Percentiles rank a stretch among this genome's conserved stretches.
phyloP scores from a whole-genome alignment of 2,113 vertebrate genomes.

The Hemichromis elongatus region DNA sequence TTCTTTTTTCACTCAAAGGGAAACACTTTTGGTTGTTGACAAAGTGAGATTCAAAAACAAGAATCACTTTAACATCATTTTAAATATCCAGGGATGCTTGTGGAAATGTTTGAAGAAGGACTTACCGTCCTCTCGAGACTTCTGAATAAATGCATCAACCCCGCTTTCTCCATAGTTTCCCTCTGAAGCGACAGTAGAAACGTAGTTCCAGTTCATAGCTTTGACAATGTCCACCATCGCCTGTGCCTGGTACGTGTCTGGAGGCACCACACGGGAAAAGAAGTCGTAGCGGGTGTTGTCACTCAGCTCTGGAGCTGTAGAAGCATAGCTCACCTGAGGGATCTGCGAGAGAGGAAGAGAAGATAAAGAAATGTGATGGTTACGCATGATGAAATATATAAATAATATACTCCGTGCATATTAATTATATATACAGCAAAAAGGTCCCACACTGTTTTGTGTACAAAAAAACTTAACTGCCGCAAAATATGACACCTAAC shows the following conservation, averaged over 20 bases:
- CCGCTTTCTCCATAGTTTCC: constrained; percentile 94
- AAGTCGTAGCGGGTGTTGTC: constrained; percentile 97
- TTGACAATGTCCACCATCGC: constrained; percentile 97
- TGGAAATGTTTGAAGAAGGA: constrained; percentile 6
- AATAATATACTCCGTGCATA: not conserved
- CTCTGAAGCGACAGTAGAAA: constrained; percentile 92
- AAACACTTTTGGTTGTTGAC: not conserved
- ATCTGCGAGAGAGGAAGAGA: constrained; percentile 71
- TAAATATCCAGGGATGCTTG: not conserved
- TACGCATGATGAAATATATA: not conserved
- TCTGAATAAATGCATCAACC: constrained; percentile 94
- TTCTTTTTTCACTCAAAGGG: not conserved
- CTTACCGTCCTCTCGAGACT: constrained; percentile 93
- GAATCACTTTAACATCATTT: not conserved
- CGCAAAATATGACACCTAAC: constrained; percentile 12
- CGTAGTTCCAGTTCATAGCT: constrained; percentile 93
- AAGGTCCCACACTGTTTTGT: not conserved
- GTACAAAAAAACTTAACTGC: not conserved
- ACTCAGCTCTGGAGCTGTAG: constrained; percentile 90
- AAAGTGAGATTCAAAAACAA: not conserved
- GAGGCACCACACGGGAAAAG: constrained; percentile 93
- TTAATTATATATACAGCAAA: not conserved
- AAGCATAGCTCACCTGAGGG: constrained; percentile 96
- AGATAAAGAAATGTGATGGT: not conserved
- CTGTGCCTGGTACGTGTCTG: constrained; percentile 94